These are phyloP conservation scores for Lymantria monacha DNA, from an alignment of 2,888 invertebrate species.

Conservation along the genomic window DNA sequence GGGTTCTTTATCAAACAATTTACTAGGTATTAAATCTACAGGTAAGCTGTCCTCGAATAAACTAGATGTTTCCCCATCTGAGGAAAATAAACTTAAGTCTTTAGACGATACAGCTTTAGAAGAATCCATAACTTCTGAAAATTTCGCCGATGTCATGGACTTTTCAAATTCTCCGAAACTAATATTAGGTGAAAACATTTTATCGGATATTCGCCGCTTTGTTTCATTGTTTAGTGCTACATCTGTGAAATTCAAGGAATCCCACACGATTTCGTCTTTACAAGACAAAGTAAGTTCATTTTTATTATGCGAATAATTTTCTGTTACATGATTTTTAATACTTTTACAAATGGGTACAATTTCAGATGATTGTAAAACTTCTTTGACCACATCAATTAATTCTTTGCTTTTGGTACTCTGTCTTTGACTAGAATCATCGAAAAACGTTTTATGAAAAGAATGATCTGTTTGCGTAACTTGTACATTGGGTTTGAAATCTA, in stretches of 20 bases:
- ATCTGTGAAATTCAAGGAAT: slow-evolving; percentile 63
- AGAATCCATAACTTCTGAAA: slow-evolving; percentile 20
- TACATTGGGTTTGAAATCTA: background rate
- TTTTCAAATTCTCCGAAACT: slow-evolving; percentile 57
- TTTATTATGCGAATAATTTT: background rate
- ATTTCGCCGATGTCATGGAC: slow-evolving; percentile 18
- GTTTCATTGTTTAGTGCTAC: slow-evolving; percentile 53
- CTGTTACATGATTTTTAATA: background rate
- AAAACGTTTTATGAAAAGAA: background rate
- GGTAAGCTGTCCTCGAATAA: slow-evolving; percentile 83
- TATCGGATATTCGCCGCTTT: slow-evolving; percentile 45
- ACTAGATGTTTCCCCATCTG: slow-evolving; percentile 76
- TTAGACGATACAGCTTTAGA: slow-evolving; percentile 44
- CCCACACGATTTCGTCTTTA: slow-evolving; percentile 61
- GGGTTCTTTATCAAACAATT: slow-evolving; percentile 63
- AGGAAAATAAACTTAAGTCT: slow-evolving; percentile 70
- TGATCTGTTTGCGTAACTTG: background rate
- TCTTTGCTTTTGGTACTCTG: background rate
- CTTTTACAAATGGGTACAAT: background rate
- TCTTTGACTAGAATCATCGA: background rate
- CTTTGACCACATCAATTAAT: background rate
- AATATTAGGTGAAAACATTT: slow-evolving; percentile 61
- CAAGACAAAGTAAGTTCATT: background rate
- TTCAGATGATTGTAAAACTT: background rate
- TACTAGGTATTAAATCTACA: slow-evolving; percentile 74